Conservation (phyloP, 2,797 vertebrate species). For the Chaenodraco wilsoni region DNA sequence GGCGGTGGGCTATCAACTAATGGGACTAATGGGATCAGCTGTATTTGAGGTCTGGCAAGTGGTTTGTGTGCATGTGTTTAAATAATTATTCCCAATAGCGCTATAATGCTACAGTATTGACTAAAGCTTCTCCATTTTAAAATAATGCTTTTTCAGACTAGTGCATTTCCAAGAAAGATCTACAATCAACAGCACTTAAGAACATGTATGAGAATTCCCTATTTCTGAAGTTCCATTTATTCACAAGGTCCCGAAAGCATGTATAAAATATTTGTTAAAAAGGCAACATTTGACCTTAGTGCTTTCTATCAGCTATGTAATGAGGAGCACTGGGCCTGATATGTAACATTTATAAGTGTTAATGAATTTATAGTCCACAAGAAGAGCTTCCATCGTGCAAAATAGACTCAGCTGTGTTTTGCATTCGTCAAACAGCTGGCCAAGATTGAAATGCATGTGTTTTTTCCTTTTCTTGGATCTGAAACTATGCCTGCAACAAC, state of each 20-base stretch:
- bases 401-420: constrained; percentile 37
- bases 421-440: constrained; percentile 26
- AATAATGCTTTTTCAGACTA: background rate
- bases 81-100: constrained; percentile 8
- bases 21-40: background rate
- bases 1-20: background rate
- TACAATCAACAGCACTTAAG: background rate
- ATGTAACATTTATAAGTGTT: constrained; percentile 7
- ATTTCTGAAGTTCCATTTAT: background rate
- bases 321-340: constrained; percentile 9
- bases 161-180: background rate
- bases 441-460: constrained; percentile 14
- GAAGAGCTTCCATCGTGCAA: background rate
- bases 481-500: constrained; percentile 34
- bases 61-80: background rate
- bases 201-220: background rate
- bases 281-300: background rate
- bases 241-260: background rate
- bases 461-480: constrained; percentile 18
- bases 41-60: background rate
- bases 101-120: background rate
- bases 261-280: background rate
- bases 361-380: constrained; percentile 8
- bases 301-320: constrained; percentile 2
- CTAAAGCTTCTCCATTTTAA: background rate